Evolutionary conservation across 2,888 invertebrate genomes (phyloP).

Genomic region (Agrilus biguttatus): DNA sequence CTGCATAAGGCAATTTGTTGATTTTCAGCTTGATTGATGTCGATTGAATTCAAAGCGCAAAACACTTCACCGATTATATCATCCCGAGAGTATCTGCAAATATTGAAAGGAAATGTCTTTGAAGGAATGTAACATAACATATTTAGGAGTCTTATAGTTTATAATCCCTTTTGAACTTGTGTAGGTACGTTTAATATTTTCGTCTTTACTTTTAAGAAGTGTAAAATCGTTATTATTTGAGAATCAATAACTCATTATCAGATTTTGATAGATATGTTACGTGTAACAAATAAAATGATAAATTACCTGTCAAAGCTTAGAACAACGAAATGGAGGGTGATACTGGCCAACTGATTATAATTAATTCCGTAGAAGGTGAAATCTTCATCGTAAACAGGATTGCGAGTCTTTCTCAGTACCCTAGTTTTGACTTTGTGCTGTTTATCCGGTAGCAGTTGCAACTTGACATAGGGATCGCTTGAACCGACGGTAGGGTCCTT

Average conservation of each 20-base stretch:
- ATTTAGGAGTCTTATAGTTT: no score
- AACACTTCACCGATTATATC: slow-evolving; percentile 97
- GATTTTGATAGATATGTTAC: no score
- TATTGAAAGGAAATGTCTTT: slow-evolving; percentile 28
- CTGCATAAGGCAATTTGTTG: slow-evolving; percentile 71
- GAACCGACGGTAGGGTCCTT: slow-evolving; percentile 68
- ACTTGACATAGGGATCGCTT: slow-evolving; percentile 94
- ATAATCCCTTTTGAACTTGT: no score
- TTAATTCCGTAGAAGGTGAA: slow-evolving; percentile 96
- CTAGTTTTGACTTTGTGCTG: slow-evolving; percentile 95
- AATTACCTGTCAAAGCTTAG: slow-evolving; percentile 64
- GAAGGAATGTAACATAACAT: no score
- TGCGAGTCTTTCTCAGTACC: slow-evolving; percentile 87
- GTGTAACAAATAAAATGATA: slow-evolving; percentile 8
- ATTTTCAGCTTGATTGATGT: slow-evolving; percentile 54
- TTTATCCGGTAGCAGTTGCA: slow-evolving; percentile 93
- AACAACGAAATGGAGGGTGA: slow-evolving; percentile 87
- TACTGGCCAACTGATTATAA: slow-evolving; percentile 70
- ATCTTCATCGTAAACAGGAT: slow-evolving; percentile 96
- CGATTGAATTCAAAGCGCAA: slow-evolving; percentile 57
- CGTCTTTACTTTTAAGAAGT: no score
- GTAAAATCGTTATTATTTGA: no score
- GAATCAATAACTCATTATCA: no score
- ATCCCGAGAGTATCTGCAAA: slow-evolving; percentile 69
- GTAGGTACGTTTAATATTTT: no score